A percentile compares a stretch with the other conserved stretches of the same genome.
Evolutionary conservation across 2,888 invertebrate species (phyloP).

Genomic region (Matsumyia berberina): DNA sequence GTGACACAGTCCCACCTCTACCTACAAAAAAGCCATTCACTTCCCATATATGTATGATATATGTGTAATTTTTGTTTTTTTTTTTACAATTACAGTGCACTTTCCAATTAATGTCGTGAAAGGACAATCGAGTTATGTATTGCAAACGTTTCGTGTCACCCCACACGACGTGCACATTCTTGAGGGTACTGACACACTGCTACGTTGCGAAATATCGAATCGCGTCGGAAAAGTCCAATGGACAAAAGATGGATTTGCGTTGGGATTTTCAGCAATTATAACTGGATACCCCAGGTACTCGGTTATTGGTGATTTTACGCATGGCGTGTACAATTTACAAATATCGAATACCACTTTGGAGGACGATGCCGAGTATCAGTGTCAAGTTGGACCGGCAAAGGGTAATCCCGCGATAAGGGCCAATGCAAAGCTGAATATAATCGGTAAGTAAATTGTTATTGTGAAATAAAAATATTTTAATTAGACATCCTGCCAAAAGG

Average conservation of each 20-base stretch:
- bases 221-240: conserved; percentile 95
- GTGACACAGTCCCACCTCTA: too few species aligned
- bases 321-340: conserved; percentile 94
- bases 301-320: conserved; percentile 92
- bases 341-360: conserved; percentile 94
- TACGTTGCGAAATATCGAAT: conserved; percentile 94
- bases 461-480: conserved; percentile 9
- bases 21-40: conserved; percentile 14
- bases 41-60: conserved; percentile 2
- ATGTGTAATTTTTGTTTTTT: neutral
- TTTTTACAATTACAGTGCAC: conserved; percentile 80
- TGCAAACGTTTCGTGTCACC: conserved; percentile 92
- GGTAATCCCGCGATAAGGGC: conserved; percentile 93
- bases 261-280: conserved; percentile 91
- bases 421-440: conserved; percentile 94
- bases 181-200: conserved; percentile 92
- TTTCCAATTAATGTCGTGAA: conserved; percentile 64
- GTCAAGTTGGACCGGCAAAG: conserved; percentile 95
- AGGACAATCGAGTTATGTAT: conserved; percentile 83
- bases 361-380: conserved; percentile 98
- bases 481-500: neutral
- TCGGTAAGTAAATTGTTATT: conserved; percentile 89
- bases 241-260: conserved; percentile 96
- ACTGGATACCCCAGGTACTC: conserved; percentile 94
- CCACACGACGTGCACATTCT: conserved; percentile 92